phyloP scores from a whole-genome alignment of 2,888 invertebrate species.

The Hermodice carunculata region DNA sequence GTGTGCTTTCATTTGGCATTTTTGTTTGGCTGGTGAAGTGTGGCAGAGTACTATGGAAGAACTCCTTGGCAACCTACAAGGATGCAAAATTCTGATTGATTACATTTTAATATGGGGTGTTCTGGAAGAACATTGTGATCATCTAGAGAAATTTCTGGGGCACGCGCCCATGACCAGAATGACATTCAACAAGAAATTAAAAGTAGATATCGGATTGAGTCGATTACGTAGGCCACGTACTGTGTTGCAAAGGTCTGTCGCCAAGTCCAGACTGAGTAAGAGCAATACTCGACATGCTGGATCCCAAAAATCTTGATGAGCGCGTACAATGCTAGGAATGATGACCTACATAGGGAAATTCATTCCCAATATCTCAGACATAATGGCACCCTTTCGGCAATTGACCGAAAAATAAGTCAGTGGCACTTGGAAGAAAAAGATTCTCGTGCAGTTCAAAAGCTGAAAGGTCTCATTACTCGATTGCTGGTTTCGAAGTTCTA shows the following conservation, averaged over 20 bases:
- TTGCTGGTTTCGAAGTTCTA: too few relatives aligned
- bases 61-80: not conserved
- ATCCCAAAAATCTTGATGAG: too few relatives aligned
- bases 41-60: not conserved
- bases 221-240: not conserved
- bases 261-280: not conserved
- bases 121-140: not conserved
- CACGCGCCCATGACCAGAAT: not conserved
- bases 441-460: too few relatives aligned
- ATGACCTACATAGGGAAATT: too few relatives aligned
- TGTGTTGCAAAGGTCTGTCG: not conserved
- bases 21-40: not conserved
- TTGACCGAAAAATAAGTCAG: too few relatives aligned
- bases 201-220: not conserved
- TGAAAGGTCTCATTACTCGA: too few relatives aligned
- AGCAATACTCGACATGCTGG: not conserved
- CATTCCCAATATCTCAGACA: too few relatives aligned
- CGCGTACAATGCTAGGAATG: too few relatives aligned
- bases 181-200: not conserved
- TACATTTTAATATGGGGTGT: constrained; percentile 1
- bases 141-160: not conserved
- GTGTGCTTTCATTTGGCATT: constrained; percentile 6
- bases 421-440: too few relatives aligned
- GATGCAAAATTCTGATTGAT: not conserved
- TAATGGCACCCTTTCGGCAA: too few relatives aligned